A percentile compares a stretch with the other conserved stretches of the same genome.
Conservation (phyloP, 2,797 vertebrate genomes). For the Glyptemys insculpta region DNA sequence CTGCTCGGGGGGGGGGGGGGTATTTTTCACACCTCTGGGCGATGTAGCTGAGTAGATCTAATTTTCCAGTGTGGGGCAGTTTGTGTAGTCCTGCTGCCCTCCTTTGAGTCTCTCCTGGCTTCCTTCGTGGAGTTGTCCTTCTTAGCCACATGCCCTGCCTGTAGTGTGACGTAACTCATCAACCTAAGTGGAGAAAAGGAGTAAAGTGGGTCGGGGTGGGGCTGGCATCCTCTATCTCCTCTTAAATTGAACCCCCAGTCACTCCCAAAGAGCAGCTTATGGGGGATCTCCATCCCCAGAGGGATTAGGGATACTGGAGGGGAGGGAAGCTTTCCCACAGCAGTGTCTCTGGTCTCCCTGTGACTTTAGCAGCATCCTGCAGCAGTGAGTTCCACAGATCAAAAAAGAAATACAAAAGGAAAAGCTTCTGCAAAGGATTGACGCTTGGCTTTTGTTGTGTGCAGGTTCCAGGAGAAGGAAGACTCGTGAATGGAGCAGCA, state of each 20-base stretch:
- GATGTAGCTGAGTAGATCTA: background rate
- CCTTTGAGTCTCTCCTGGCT: background rate
- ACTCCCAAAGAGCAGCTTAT: background rate
- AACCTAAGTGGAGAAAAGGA: background rate
- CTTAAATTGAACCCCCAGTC: background rate
- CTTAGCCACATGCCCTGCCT: background rate
- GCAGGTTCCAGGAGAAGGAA: slow-evolving; percentile 91
- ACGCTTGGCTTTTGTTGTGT: slow-evolving; percentile 18
- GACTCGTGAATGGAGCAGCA: slow-evolving; percentile 83
- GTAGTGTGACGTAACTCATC: background rate
- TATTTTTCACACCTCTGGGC: background rate
- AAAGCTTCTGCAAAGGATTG: background rate
- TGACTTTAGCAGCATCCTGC: background rate
- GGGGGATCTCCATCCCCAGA: background rate
- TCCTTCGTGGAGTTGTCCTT: background rate
- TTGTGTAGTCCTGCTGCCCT: background rate
- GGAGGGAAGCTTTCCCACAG: background rate
- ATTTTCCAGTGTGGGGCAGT: background rate
- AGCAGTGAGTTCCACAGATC: background rate
- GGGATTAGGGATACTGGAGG: background rate
- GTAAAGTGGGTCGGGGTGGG: background rate
- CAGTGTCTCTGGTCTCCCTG: background rate
- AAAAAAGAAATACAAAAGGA: background rate
- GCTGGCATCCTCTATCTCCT: background rate
- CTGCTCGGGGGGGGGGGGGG: rapidly evolving